Conservation (phyloP, 2,113 vertebrate species). For the Apodemus sylvaticus region DNA sequence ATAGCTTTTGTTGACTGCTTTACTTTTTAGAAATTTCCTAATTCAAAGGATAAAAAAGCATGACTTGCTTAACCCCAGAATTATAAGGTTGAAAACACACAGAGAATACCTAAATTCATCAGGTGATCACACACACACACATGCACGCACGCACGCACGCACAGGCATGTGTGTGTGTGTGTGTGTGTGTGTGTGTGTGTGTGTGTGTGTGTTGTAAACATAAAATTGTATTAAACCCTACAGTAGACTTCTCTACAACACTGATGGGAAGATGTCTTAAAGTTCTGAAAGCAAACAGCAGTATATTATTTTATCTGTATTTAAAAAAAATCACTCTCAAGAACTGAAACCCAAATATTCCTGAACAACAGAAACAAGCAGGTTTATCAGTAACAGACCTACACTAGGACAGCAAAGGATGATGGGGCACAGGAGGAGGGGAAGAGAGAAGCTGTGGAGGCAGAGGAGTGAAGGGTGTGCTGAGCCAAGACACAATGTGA, state of each 20-base stretch:
- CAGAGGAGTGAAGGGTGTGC: too few relatives aligned
- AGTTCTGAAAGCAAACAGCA: neutral
- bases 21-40: slow-evolving; percentile 34
- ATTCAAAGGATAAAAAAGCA: neutral
- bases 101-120: neutral
- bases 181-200: neutral
- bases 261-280: neutral
- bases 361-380: neutral
- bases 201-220: too few relatives aligned
- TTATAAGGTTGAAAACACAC: neutral
- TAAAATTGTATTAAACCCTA: slow-evolving; percentile 29
- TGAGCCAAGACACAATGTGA: neutral
- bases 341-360: neutral
- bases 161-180: neutral
- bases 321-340: neutral
- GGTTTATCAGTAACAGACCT: neutral
- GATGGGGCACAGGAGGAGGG: neutral
- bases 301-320: neutral
- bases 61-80: neutral
- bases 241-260: neutral
- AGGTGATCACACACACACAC: neutral
- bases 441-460: neutral
- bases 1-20: slow-evolving; percentile 10
- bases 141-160: too few relatives aligned
- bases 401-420: neutral